Base-by-base conservation (phyloP, 2,113 vertebrate species). In the Dissostichus mawsoni region DNA sequence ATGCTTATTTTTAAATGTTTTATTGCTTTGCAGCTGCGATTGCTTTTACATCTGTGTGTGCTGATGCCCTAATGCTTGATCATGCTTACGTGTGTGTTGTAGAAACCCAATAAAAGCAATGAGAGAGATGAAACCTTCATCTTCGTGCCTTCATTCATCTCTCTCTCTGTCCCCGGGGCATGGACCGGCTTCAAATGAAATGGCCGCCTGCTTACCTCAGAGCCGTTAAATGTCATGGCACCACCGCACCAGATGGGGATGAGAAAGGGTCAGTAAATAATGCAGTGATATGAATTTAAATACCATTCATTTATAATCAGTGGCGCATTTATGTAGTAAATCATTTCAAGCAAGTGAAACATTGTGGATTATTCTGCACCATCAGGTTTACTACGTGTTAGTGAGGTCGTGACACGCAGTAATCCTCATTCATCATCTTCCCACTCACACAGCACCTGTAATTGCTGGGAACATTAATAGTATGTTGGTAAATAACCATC, bases 201-300 rank as follows among this genome's bases (percentile, higher is more conserved):
- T 72, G 86, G 71, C 73, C 23, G 25, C 75, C 76, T 76, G 82
- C 81, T 80, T 82, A 61, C 61, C 83, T 77, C 81, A 75, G 70
- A 80, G 65, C 87, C 80, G 81, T 81, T 89, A 92, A 93, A 92
- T 93, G 89, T 90, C 91, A 90, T 65, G 76, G 78, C 74, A 69
- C 76, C 64, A 20, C 57, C 17, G 18, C 85, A 71, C 79, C 88
- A 91, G 90, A 89, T 85, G 85, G 85, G 78, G 77, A 83, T 68
- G 85, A 86, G 74, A 85, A 83, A 51, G 81, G 82, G 79, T 85
- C 72, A 78, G 80, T 78, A 80, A 86, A 90, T 87, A 90, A 84
- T 83, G 69, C 78, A 89, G 61, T 59, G 52, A 76, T 78, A 48
- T 77, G 66, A 85, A 88, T 74, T 87, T 23, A 82, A 81, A 79